phyloP scores from a whole-genome alignment of 1,140 invertebrate species.

The Drosophila sturtevanti region DNA sequence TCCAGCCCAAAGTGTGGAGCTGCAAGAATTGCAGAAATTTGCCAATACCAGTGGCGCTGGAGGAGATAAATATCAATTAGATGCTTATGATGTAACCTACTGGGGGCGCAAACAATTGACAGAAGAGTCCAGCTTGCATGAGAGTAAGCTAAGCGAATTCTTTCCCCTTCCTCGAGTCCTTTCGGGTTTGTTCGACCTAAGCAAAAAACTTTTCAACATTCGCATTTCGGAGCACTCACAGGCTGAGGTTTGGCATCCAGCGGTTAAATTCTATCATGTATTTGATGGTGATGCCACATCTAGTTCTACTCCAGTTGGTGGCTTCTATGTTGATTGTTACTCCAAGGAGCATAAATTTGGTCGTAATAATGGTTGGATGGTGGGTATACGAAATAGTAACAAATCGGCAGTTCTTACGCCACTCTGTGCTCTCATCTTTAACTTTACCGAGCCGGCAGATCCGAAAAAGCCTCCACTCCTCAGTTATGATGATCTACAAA shows the following conservation, averaged over 20 bases:
- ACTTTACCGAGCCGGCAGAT: slow-evolving; percentile 88
- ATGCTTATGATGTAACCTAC: slow-evolving; percentile 93
- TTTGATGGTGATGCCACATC: slow-evolving; percentile 86
- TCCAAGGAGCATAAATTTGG: slow-evolving; percentile 85
- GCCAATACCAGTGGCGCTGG: slow-evolving; percentile 89
- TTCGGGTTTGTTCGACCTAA: slow-evolving; percentile 89
- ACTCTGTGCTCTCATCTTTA: slow-evolving; percentile 91
- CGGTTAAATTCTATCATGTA: slow-evolving; percentile 93
- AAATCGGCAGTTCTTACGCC: slow-evolving; percentile 86
- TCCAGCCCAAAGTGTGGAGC: slow-evolving; percentile 90
- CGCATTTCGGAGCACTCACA: slow-evolving; percentile 88
- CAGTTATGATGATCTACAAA: slow-evolving; percentile 89
- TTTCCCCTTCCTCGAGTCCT: slow-evolving; percentile 93
- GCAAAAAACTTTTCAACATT: slow-evolving; percentile 91
- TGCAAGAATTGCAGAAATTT: slow-evolving; percentile 89
- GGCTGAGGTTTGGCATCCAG: slow-evolving; percentile 90
- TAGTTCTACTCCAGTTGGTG: slow-evolving; percentile 87
- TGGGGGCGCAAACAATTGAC: slow-evolving; percentile 90
- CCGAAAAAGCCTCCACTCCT: slow-evolving; percentile 87
- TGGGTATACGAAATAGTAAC: slow-evolving; percentile 88
- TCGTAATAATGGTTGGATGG: slow-evolving; percentile 87
- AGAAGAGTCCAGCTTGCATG: slow-evolving; percentile 87
- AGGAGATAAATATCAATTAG: slow-evolving; percentile 84
- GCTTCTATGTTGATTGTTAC: slow-evolving; percentile 93
- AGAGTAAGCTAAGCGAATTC: slow-evolving; percentile 89